phyloP scores from a whole-genome alignment of 2,888 invertebrate genomes.

The Noctua janthina region DNA sequence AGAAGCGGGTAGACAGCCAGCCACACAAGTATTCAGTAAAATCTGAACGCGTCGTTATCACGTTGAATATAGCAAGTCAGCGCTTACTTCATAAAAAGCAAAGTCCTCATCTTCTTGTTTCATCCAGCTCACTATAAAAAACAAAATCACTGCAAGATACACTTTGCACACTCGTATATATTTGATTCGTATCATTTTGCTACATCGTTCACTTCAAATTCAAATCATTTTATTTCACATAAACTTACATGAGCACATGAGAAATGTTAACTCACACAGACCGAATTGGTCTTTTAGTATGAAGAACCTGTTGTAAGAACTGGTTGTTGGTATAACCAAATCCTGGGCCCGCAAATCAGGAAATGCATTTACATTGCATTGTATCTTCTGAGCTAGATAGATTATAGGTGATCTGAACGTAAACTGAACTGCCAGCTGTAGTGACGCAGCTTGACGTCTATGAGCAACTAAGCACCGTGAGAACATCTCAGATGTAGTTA shows the following conservation, averaged over 20 bases:
- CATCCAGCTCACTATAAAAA: conserved; percentile 25
- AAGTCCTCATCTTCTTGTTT: conserved; percentile 18
- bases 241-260: neutral
- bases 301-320: conserved; percentile 1
- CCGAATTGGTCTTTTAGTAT: neutral
- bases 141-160: conserved; percentile 8
- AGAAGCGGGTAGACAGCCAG: neutral
- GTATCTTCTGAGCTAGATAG: neutral
- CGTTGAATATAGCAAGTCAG: neutral
- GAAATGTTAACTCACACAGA: neutral
- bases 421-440: neutral
- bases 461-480: neutral
- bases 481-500: conserved; percentile 15
- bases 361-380: neutral
- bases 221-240: neutral
- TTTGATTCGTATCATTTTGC: conserved; percentile 47
- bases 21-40: neutral
- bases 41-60: neutral
- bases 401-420: neutral
- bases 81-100: conserved; percentile 47
- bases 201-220: neutral
- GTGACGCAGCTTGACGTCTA: too few species aligned
- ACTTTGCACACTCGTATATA: conserved; percentile 35
- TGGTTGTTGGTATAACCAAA: neutral
- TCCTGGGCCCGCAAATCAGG: neutral